phyloP scores from a whole-genome alignment of 2,797 vertebrate species.

The Anomalospiza imberbis region DNA sequence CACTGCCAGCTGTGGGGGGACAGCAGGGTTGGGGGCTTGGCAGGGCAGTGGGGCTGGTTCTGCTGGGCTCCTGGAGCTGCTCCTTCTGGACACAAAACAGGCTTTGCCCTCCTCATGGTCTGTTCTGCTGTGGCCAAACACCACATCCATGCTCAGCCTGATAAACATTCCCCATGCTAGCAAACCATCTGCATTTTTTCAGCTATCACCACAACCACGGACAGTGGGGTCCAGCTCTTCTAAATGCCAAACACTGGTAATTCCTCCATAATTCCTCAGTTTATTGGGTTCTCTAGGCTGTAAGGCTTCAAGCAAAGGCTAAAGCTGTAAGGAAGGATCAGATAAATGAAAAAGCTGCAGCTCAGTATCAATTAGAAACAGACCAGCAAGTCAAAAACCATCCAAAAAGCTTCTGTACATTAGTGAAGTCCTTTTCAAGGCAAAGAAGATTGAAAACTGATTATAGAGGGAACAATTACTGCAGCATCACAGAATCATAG shows the following conservation, averaged over 20 bases:
- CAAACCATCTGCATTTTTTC: not conserved
- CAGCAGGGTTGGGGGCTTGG: accelerated
- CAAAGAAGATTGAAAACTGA: not conserved
- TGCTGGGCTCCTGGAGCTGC: not conserved
- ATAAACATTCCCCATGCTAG: not conserved
- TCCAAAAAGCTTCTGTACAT: not conserved
- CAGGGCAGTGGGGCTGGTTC: not conserved
- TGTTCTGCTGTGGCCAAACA: not conserved
- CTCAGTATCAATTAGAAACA: not conserved
- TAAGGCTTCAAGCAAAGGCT: not conserved
- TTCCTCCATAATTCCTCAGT: not conserved
- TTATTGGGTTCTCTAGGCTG: not conserved
- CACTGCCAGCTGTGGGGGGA: not conserved
- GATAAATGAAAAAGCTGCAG: not conserved
- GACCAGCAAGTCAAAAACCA: not conserved
- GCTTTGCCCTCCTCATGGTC: not conserved
- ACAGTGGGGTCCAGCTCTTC: not conserved
- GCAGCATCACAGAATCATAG: no score
- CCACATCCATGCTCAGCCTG: not conserved
- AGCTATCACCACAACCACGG: not conserved
- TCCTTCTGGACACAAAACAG: not conserved
- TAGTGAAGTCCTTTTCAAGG: not conserved
- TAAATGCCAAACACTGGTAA: not conserved
- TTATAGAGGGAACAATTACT: not conserved
- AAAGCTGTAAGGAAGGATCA: not conserved